Base-by-base conservation (phyloP, 2,797 vertebrate species). In the Lateolabrax maculatus region DNA sequence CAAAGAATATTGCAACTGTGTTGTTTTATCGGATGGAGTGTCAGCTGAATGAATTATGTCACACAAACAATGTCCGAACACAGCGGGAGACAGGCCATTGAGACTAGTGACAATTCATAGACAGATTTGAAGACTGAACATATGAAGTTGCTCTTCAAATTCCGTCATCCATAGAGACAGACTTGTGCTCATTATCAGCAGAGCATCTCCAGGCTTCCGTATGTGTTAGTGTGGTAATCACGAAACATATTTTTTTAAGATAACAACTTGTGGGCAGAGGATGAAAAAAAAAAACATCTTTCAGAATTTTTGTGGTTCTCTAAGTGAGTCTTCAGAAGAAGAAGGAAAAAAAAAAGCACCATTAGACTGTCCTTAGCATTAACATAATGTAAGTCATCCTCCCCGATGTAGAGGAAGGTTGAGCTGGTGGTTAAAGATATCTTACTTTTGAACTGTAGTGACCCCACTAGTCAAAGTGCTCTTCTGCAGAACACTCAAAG, bases 401-500 rank as follows among this genome's bases (percentile, higher is more conserved):
- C 29, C 6, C 15, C 31, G 10, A 70, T 61, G 19, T 39, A 3
- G 19, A 9, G 7, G 7, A 23, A 63, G 39, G 41, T 29, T 52
- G 23, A 64, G 39, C 23, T 37, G 43, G 15, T 51, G 12, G 36
- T 73, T 13, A 21, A 68, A 39, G 71, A 69, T 13, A 64, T 34
- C 19, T 57, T 19, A 8, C 13, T 55, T 31, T 37, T 68, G 31
- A 57, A 52, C 69, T 49, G 29, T 8, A n/a, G 46, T 81, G 65
- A 77, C 55, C 69, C 8, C 13, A 64, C 61, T 18, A 36, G 60
- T 66, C 60, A 75, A 58, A 61, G 36, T 61, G 19, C 27, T 75
- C 34, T 29, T 31, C 3, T 12, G 57, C n/a, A 48, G 65, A 18
- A 63, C 18, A 49, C 53, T 58, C 12, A 29, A 1, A 44, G 43